Conservation (phyloP, 2,113 vertebrate genomes). For the Sminthopsis crassicaudata region DNA sequence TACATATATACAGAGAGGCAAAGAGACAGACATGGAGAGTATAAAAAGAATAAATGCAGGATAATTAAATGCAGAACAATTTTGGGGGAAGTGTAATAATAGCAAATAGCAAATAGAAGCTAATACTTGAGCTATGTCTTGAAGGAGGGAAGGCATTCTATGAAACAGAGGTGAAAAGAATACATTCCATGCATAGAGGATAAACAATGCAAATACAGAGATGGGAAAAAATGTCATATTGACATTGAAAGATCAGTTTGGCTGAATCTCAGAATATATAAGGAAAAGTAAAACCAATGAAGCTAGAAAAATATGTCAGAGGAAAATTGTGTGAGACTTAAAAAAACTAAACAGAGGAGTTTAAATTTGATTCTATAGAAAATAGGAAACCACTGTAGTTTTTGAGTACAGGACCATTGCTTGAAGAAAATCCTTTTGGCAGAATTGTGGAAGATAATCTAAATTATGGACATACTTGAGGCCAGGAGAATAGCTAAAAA, state of each 20-base stretch:
- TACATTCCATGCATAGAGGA: not conserved
- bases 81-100: not conserved
- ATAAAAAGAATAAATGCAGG: not conserved
- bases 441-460: not conserved
- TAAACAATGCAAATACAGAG: not conserved
- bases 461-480: not conserved
- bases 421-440: not conserved
- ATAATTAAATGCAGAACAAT: not conserved
- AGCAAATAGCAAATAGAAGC: not conserved
- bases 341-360: not conserved
- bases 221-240: not conserved
- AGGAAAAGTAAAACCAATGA: slow-evolving; percentile 13
- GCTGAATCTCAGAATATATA: not conserved
- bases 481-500: not conserved
- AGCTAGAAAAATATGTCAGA: not conserved
- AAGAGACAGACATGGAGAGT: not conserved
- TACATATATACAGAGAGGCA: not conserved
- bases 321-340: not conserved
- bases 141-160: not conserved
- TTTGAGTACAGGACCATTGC: not conserved
- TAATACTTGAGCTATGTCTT: not conserved
- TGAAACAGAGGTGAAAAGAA: not conserved
- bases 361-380: not conserved
- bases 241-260: not conserved
- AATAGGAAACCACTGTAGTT: not conserved